phyloP scores from a whole-genome alignment of 2,113 vertebrate species.

The Mormoops blainvillei region DNA sequence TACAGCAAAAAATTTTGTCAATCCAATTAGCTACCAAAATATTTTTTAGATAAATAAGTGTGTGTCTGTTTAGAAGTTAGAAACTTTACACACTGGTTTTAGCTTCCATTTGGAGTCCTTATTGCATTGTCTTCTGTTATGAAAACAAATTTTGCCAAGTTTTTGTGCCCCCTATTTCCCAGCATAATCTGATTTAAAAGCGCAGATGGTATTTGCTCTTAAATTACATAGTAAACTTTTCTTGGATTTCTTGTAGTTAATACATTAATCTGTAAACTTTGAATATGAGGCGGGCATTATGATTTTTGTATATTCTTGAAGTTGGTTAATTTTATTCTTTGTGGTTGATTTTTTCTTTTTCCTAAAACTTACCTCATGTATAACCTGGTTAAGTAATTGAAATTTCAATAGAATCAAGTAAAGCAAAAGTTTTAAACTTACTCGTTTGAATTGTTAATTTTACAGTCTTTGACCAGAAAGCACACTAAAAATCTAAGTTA shows the following conservation, averaged over 20 bases:
- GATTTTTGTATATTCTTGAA: conserved; percentile 73
- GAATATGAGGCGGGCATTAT: conserved; percentile 79
- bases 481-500: conserved; percentile 62
- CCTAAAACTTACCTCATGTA: conserved; percentile 80
- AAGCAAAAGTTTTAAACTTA: conserved; percentile 70
- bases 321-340: conserved; percentile 72
- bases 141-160: conserved; percentile 57
- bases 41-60: conserved; percentile 53
- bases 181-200: conserved; percentile 64
- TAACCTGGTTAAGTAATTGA: conserved; percentile 72
- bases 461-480: conserved; percentile 50
- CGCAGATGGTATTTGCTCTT: conserved; percentile 63
- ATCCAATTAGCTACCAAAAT: conserved; percentile 74
- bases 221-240: conserved; percentile 59
- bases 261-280: conserved; percentile 75
- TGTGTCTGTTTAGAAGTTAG: conserved; percentile 53
- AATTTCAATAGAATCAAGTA: conserved; percentile 75
- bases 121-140: conserved; percentile 44
- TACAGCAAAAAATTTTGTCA: conserved; percentile 75
- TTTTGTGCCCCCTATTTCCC: conserved; percentile 68
- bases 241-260: conserved; percentile 63
- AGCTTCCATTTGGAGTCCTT: conserved; percentile 46
- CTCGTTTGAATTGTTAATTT: conserved; percentile 70
- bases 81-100: conserved; percentile 46
- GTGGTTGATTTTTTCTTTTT: conserved; percentile 72